These are phyloP conservation scores for Lampris incognitus DNA, from an alignment of 2,113 vertebrate species.

Conservation along the genomic window DNA sequence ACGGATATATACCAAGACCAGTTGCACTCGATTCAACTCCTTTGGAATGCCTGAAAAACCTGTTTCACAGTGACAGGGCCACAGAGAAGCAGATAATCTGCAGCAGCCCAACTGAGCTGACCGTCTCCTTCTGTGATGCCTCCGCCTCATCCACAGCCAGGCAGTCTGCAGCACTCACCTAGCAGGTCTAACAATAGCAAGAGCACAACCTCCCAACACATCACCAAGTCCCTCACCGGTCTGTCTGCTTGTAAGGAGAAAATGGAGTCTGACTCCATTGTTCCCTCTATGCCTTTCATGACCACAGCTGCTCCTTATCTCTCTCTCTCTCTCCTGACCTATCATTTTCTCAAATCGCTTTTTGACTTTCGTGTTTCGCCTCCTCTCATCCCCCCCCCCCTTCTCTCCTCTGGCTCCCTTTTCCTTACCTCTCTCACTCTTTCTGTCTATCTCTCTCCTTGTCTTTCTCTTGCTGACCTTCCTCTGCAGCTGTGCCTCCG, in stretches of 20 bases:
- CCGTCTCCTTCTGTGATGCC: conserved; percentile 12
- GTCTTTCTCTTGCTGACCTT: no score
- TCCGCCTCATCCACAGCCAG: conserved; percentile 20
- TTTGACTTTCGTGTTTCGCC: neutral
- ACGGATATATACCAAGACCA: no score
- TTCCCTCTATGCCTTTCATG: neutral
- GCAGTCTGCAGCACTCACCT: conserved; percentile 32
- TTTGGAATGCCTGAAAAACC: conserved; percentile 3
- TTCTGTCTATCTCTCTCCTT: neutral
- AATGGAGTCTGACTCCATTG: conserved; percentile 1
- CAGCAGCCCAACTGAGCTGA: conserved; percentile 38
- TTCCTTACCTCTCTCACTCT: neutral
- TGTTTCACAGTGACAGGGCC: conserved; percentile 34
- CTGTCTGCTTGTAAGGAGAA: conserved; percentile 24
- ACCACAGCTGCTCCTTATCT: neutral
- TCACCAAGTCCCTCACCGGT: conserved; percentile 18
- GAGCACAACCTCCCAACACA: conserved; percentile 24
- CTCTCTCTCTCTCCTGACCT: conserved; percentile 2
- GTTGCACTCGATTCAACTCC: no score
- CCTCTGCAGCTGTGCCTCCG: neutral
- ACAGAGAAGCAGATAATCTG: conserved; percentile 39
- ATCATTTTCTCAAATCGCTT: neutral
- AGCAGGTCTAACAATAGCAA: conserved; percentile 57
- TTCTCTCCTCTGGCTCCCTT: neutral
- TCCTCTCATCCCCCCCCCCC: neutral